Percentiles rank a stretch among this genome's conserved stretches.
Conservation (phyloP, 2,888 invertebrate genomes). For the Agrotis ipsilon region DNA sequence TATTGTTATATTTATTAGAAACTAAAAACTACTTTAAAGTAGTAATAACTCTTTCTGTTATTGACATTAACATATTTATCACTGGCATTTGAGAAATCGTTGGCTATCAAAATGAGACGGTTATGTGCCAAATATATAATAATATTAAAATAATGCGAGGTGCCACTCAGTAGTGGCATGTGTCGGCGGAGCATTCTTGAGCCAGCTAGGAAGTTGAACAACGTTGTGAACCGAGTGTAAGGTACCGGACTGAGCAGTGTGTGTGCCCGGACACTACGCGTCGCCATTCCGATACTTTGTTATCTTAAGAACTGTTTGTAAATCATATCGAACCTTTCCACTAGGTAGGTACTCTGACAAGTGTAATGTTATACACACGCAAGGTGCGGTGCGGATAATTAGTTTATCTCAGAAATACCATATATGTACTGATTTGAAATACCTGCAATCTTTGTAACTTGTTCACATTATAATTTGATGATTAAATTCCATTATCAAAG, state of each 20-base stretch:
- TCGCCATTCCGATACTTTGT: slow-evolving; percentile 10
- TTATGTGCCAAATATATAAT: slow-evolving; percentile 70
- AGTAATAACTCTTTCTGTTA: slow-evolving; percentile 69
- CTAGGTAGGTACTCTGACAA: slow-evolving; percentile 13
- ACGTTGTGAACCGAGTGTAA: slow-evolving; percentile 12
- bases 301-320: slow-evolving; percentile 36
- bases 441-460: slow-evolving; percentile 18
- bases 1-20: slow-evolving; percentile 79
- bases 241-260: slow-evolving; percentile 1
- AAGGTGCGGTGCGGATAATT: slow-evolving; percentile 10
- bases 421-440: slow-evolving; percentile 18
- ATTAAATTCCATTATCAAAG: slow-evolving; percentile 1
- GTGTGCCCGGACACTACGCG: not conserved
- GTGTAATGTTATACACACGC: slow-evolving; percentile 15
- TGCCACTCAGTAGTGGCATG: slow-evolving; percentile 24
- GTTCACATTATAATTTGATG: slow-evolving; percentile 7
- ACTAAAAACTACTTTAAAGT: slow-evolving; percentile 71
- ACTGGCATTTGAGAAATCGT: slow-evolving; percentile 60
- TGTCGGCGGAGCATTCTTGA: slow-evolving; percentile 20
- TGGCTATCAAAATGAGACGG: slow-evolving; percentile 60
- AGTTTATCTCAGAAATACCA: slow-evolving; percentile 11
- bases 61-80: slow-evolving; percentile 59
- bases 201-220: slow-evolving; percentile 7
- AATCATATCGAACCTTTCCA: slow-evolving; percentile 16
- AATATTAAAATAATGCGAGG: slow-evolving; percentile 42